These are phyloP conservation scores for Sturnira hondurensis DNA, from an alignment of 2,113 vertebrate species.

Conservation along the genomic window DNA sequence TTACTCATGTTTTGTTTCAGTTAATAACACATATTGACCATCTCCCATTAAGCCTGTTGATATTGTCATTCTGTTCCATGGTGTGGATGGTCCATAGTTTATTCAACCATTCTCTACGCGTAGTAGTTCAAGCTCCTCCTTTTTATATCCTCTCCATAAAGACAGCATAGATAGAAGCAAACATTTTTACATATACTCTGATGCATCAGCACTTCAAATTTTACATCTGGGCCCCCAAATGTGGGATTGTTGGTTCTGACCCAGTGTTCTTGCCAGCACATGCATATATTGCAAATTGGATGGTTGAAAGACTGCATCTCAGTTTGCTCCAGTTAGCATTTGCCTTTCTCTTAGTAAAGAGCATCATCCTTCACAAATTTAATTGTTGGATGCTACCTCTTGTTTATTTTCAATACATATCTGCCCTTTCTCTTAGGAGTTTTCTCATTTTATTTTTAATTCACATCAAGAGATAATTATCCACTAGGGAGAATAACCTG, in stretches of 20 bases:
- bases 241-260: fast-evolving
- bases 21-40: neutral
- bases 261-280: neutral
- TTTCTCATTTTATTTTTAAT: neutral
- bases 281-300: neutral
- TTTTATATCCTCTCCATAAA: neutral
- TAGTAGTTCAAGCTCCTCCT: neutral
- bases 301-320: neutral
- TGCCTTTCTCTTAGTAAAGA: neutral
- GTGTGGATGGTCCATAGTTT: neutral
- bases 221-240: neutral
- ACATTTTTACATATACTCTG: neutral
- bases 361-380: neutral
- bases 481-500: neutral
- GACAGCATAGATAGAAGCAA: neutral
- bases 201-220: neutral
- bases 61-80: neutral
- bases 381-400: neutral
- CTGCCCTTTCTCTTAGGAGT: neutral
- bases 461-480: neutral
- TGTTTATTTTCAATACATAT: neutral
- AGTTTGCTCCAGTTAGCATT: neutral
- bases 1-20: neutral
- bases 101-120: neutral
- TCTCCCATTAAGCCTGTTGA: neutral